Evolutionary conservation across 2,113 vertebrate species (phyloP), one percentile per base, ranked within the genome.

Genomic region (Ornithorhynchus anatinus): DNA sequence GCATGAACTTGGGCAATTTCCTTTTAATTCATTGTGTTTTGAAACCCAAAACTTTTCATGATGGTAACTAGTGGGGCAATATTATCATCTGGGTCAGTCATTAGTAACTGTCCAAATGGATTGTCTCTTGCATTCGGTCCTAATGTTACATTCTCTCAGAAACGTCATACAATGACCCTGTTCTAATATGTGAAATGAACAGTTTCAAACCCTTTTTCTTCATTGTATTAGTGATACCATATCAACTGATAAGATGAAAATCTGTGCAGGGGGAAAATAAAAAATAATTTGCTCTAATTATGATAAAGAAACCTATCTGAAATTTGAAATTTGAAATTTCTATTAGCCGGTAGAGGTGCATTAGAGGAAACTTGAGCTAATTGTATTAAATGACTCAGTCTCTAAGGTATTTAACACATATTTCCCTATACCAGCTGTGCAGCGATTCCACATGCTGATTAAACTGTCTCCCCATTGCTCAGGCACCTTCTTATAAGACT

Each of bases 321-420:
- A 32, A 3, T 33, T 53, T 33, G 72, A 29, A 50, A 1, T 16
- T 44, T 51, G 59, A 15, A 69, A 27, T 36, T 12, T 37, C 59
- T 29, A 14, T 48, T 39, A 0, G 0, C 15, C 3, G 36, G 33
- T 33, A 47, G 15, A 52, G 32, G 23, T 67, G 69, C 58, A 45
- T 40, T 43, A 61, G 42, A 2, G 67, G 25, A 47, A 63, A 39
- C 65, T n/a, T 11, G 72, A 72, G 75, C 60, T 44, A 59, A 53
- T 54, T 44, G 59, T 35, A 50, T 63, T 60, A 40, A 33, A 50
- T 44, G 51, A 57, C 35, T 20, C 8, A 35, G 37, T 54, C 39
- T 35, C 39, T 58, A n/a, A 39, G 14, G 51, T 58, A 2, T 45
- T 70, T 40, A 56, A 27, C 20, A 35, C 15, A 1, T 7, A 6